A percentile compares a stretch with the other conserved stretches of the same genome.
Evolutionary conservation across 2,888 invertebrate genomes (phyloP).

Genomic region (Caenorhabditis japonica): DNA sequence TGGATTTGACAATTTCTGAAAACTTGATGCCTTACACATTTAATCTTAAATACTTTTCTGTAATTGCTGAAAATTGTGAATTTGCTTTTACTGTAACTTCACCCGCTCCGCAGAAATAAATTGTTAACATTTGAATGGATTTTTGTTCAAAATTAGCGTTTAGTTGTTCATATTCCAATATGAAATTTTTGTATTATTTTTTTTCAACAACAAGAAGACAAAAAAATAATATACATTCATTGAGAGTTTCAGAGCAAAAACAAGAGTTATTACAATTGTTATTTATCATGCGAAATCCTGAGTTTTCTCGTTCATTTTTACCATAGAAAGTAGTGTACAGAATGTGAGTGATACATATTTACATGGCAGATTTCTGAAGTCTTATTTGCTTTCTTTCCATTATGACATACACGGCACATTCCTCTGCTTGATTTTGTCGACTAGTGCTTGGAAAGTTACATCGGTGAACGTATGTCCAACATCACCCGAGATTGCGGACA

Average conservation of each 20-base stretch:
- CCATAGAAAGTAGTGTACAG: constrained; percentile 24
- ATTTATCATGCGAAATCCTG: constrained; percentile 36
- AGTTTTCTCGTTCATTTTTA: constrained; percentile 12
- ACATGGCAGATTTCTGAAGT: constrained; percentile 10
- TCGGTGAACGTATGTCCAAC: constrained; percentile 64
- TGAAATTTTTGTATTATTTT: too few relatives aligned
- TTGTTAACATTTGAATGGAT: too few relatives aligned
- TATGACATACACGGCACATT: constrained; percentile 67
- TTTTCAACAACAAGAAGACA: too few relatives aligned
- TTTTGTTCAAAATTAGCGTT: too few relatives aligned
- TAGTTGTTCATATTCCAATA: too few relatives aligned
- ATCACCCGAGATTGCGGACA: constrained; percentile 66
- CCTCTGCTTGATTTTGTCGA: constrained; percentile 65
- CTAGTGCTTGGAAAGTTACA: constrained; percentile 64
- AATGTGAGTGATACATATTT: constrained; percentile 42
- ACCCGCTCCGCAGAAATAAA: too few relatives aligned
- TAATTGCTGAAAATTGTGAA: constrained; percentile 2
- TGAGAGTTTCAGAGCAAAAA: constrained; percentile 6
- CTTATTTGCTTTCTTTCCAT: too few relatives aligned
- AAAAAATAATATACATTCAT: constrained; percentile 6
- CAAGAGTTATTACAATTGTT: background rate
- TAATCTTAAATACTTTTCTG: constrained; percentile 15
- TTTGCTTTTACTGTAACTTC: constrained; percentile 11
- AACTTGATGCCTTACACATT: constrained; percentile 14
- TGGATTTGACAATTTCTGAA: constrained; percentile 8